These are phyloP conservation scores for Myodes glareolus DNA, from an alignment of 2,113 vertebrate genomes.

Conservation along the genomic window DNA sequence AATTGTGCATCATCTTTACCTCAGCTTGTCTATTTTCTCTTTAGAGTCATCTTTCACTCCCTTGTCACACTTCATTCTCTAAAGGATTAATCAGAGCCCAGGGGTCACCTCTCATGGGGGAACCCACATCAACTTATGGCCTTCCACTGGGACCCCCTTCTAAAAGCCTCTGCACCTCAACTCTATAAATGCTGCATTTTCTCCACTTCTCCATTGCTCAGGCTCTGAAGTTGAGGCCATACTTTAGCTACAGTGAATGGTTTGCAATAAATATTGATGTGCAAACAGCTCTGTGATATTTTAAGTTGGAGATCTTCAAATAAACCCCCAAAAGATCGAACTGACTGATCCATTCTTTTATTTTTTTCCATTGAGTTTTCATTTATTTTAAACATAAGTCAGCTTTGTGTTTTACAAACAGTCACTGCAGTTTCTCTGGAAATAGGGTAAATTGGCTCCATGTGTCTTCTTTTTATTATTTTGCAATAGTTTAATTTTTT, in stretches of 20 bases:
- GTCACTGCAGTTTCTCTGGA: not conserved
- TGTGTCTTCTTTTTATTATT: not conserved
- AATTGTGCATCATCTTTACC: too few relatives aligned
- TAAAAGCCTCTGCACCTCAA: not conserved
- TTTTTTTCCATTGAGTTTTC: not conserved
- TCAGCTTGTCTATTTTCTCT: not conserved
- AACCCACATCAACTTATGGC: not conserved
- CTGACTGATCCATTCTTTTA: not conserved
- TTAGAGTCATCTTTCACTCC: rapidly evolving
- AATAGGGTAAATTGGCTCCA: not conserved
- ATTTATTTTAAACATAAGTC: not conserved
- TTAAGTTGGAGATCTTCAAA: not conserved
- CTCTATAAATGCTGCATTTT: not conserved
- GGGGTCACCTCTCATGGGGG: not conserved
- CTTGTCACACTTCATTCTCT: not conserved
- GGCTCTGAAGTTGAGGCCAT: not conserved
- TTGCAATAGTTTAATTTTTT: not conserved
- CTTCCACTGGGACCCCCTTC: not conserved
- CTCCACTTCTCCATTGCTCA: not conserved
- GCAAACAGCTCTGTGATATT: not conserved
- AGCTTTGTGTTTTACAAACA: not conserved
- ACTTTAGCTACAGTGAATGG: not conserved
- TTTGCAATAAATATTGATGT: not conserved
- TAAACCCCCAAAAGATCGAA: not conserved
- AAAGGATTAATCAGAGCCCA: not conserved